These are phyloP conservation scores for Creontiades dilutus DNA, from an alignment of 2,888 invertebrate genomes.

Conservation along the genomic window DNA sequence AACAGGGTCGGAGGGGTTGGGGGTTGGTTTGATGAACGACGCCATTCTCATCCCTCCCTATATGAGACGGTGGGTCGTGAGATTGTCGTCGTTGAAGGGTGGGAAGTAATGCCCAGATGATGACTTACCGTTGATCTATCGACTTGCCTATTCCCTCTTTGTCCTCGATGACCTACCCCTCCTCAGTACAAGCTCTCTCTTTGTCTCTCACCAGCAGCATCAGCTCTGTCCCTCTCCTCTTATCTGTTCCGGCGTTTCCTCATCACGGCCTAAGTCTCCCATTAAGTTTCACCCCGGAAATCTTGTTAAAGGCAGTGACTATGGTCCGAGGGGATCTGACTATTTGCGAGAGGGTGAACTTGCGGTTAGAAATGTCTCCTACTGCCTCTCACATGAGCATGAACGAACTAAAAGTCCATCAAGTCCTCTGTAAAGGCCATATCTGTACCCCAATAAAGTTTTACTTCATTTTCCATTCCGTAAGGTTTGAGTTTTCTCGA, in stretches of 20 bases:
- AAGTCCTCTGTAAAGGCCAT: no score
- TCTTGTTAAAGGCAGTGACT: background rate
- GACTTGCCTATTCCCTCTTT: background rate
- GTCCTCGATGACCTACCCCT: background rate
- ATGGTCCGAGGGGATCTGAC: background rate
- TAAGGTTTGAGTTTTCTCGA: no score
- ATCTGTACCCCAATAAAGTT: no score
- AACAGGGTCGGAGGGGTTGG: background rate
- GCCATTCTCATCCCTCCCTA: conserved; percentile 17
- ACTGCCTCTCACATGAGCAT: no score
- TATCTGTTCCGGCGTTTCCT: background rate
- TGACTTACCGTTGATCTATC: conserved; percentile 50
- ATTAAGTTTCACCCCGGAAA: background rate
- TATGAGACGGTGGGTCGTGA: background rate
- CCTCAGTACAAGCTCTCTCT: background rate
- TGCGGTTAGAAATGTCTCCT: background rate
- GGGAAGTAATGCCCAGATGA: conserved; percentile 48
- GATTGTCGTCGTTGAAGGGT: background rate
- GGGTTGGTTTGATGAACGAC: conserved; percentile 12
- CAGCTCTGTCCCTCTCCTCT: background rate
- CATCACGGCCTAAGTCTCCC: background rate
- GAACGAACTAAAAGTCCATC: no score
- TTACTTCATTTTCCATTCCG: no score
- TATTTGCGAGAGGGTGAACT: background rate
- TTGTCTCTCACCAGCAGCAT: background rate